Base-by-base conservation (phyloP, 1,140 invertebrate genomes). In the Maniola jurtina region DNA sequence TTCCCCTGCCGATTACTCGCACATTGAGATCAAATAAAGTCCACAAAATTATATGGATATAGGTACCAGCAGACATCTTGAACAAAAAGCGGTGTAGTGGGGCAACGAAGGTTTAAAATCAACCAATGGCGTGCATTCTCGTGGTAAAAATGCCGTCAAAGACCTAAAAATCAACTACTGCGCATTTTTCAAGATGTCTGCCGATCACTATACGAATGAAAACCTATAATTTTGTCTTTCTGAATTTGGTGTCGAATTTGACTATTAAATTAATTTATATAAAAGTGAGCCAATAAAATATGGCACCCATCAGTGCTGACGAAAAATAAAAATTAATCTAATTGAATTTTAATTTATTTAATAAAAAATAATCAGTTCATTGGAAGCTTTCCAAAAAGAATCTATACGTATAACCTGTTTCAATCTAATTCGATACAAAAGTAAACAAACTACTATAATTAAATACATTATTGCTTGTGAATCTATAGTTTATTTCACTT, bases 251-350 rank as follows among this genome's bases (percentile, higher is more conserved):
- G 78, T 90, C 85, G 76, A 83, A 88, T 88, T 89, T 84, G 76
- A 85, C 86, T 90, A 90, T 73, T 77, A 83, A 82, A 80, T 78
- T 83, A 86, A 77, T 78, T 81, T 79, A 75, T 66, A 75, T 75
- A 84, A 82, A 82, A 84, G 72, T 76, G 84, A 88, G 88, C 88
- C 88, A 86, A 88, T 87, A 84, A 80, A 83, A 85, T 90, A 90
- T 89, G 88, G 88, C 88, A 89, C 88, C 71, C 15, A 71, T 89
- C 86, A 90, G 88, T 90, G 88, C 88, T 83, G 80, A 73, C 36
- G 11, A 55, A 57, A 79, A 83, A 71, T 82, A 81, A 45, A 45
- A 82, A 86, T 86, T 83, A 86, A 15, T 77, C 86, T 88, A 88
- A 70, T 71, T 75, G 42, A 63, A 68, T 78, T 82, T 83, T 76